These are phyloP conservation scores for Drosophila takahashii DNA, from an alignment of 1,140 invertebrate species.

Conservation along the genomic window DNA sequence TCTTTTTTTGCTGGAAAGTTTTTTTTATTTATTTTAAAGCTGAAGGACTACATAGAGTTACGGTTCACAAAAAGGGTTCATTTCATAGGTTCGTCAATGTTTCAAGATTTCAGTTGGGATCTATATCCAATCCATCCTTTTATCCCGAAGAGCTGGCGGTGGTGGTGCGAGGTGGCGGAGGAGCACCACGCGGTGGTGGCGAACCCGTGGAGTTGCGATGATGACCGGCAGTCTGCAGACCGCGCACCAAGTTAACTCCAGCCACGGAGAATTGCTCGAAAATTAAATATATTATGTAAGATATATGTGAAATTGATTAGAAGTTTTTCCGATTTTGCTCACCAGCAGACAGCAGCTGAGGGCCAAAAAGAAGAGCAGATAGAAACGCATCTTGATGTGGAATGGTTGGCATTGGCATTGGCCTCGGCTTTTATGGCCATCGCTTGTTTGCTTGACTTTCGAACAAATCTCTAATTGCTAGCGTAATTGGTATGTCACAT, in stretches of 20 bases:
- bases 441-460: background rate
- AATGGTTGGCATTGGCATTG: conserved; percentile 61
- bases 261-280: conserved; percentile 37
- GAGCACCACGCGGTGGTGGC: conserved; percentile 30
- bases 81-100: background rate
- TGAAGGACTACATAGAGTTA: conserved; percentile 2
- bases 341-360: conserved; percentile 59
- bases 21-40: conserved; percentile 2
- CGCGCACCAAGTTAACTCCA: conserved; percentile 11
- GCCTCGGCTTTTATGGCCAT: conserved; percentile 48
- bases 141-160: conserved; percentile 41
- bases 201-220: conserved; percentile 35
- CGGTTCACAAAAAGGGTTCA: background rate
- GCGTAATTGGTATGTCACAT: conserved; percentile 57
- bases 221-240: conserved; percentile 6
- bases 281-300: background rate
- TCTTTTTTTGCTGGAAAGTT: background rate
- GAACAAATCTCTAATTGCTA: conserved; percentile 30
- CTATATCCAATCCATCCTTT: background rate
- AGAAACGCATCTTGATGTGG: conserved; percentile 60
- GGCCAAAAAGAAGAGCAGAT: conserved; percentile 46
- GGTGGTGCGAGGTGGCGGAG: conserved; percentile 50
- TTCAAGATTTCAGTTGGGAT: background rate
- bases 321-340: background rate
- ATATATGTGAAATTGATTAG: background rate